A percentile compares a stretch with the other conserved stretches of the same genome.
Evolutionary conservation across 1,140 invertebrate genomes (phyloP).

Genomic region (Coboldia fuscipes): DNA sequence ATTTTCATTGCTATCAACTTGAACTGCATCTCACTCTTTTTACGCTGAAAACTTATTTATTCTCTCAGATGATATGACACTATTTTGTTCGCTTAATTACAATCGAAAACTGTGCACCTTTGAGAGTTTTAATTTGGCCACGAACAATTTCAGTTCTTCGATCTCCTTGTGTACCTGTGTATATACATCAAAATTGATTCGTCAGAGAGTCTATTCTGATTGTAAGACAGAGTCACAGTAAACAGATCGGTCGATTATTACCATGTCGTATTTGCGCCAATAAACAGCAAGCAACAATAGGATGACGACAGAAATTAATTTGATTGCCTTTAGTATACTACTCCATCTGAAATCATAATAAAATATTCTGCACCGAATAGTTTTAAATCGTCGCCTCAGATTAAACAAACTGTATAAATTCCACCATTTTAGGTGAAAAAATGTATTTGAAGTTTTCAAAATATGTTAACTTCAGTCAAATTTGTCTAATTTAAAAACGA

Average conservation of each 20-base stretch:
- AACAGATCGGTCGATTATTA: conserved; percentile 53
- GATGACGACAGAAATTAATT: conserved; percentile 42
- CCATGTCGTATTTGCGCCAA: conserved; percentile 59
- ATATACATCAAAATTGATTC: background rate
- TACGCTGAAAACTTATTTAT: conserved; percentile 74
- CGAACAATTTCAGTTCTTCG: conserved; percentile 55
- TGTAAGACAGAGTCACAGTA: too few relatives aligned
- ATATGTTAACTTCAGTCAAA: too few relatives aligned
- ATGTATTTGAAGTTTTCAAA: too few relatives aligned
- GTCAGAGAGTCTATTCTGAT: background rate
- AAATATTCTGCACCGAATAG: too few relatives aligned
- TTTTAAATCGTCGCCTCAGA: too few relatives aligned
- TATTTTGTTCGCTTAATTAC: conserved; percentile 20
- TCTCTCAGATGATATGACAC: conserved; percentile 50
- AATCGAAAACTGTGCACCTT: conserved; percentile 59
- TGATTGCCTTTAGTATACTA: conserved; percentile 51
- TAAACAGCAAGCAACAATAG: conserved; percentile 47
- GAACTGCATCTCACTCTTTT: conserved; percentile 71
- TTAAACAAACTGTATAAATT: too few relatives aligned
- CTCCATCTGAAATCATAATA: too few relatives aligned
- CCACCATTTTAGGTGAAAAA: too few relatives aligned
- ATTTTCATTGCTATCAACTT: conserved; percentile 23
- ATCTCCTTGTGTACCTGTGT: conserved; percentile 45
- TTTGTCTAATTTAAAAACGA: too few relatives aligned
- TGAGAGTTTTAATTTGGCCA: conserved; percentile 53